Conservation (phyloP, 2,113 vertebrate genomes). For the Anarhynchus alexandrinus region DNA sequence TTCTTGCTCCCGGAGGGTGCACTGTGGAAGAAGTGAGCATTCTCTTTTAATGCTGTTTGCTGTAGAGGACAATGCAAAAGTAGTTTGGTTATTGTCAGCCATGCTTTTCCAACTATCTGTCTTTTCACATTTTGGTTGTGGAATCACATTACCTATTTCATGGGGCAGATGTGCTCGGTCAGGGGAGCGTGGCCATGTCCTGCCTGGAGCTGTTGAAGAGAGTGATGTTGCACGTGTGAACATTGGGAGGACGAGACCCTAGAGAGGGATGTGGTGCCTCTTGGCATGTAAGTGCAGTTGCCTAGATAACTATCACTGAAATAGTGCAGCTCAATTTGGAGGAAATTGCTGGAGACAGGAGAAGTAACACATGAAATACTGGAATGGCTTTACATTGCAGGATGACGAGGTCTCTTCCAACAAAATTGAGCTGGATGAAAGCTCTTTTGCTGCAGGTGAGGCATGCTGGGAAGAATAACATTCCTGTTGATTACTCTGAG, state of each 20-base stretch:
- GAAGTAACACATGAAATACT: neutral
- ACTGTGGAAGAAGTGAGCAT: neutral
- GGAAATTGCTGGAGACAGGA: neutral
- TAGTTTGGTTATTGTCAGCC: neutral
- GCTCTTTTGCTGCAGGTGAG: neutral
- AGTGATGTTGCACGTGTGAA: rapidly evolving
- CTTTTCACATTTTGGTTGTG: neutral
- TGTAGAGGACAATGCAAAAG: neutral
- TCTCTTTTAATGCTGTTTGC: neutral
- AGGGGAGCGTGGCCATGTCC: rapidly evolving
- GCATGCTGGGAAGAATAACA: neutral
- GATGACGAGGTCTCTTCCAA: neutral
- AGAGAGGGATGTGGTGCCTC: neutral
- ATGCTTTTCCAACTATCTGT: neutral
- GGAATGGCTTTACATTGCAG: neutral
- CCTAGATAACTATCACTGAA: neutral
- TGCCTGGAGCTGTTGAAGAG: neutral
- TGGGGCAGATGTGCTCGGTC: rapidly evolving
- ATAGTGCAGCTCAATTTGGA: rapidly evolving
- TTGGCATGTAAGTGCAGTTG: neutral
- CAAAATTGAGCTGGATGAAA: neutral
- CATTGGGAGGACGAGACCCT: rapidly evolving
- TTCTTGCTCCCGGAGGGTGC: neutral
- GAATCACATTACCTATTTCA: rapidly evolving
- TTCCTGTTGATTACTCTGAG: neutral